Conservation (phyloP, 2,797 vertebrate species). For the Rousettus madagascariensis region DNA sequence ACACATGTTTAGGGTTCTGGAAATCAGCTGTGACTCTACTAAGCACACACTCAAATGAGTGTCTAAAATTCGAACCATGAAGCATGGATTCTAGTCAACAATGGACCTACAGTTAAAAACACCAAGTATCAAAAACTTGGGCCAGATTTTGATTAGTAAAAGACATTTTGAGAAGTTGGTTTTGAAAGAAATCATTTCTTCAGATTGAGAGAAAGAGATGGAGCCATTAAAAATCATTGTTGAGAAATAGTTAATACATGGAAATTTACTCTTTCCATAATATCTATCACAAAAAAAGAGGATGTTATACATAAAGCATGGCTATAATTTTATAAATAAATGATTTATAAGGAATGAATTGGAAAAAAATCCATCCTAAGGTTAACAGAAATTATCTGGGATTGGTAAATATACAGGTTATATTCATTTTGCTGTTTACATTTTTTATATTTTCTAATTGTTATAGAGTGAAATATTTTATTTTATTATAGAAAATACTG, state of each 20-base stretch:
- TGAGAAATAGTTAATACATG: not conserved
- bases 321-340: not conserved
- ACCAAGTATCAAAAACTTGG: not conserved
- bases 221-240: slow-evolving; percentile 9
- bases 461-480: not conserved
- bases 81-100: not conserved
- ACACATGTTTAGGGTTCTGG: not conserved
- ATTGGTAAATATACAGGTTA: not conserved
- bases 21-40: slow-evolving; percentile 15
- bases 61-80: not conserved
- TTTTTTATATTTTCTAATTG: slow-evolving; percentile 12
- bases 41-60: not conserved
- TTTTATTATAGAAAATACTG: slow-evolving; percentile 17
- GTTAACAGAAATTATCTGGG: not conserved
- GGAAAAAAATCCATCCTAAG: not conserved
- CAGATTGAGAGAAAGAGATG: not conserved
- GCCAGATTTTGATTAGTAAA: slow-evolving; percentile 14
- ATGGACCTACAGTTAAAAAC: not conserved
- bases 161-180: not conserved
- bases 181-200: slow-evolving; percentile 45
- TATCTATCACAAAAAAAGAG: not conserved
- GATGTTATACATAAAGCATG: not conserved
- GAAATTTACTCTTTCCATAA: not conserved
- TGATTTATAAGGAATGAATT: not conserved
- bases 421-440: slow-evolving; percentile 6